Evolutionary conservation across 1,140 invertebrate species (phyloP).

Genomic region (Bombus superbus): DNA sequence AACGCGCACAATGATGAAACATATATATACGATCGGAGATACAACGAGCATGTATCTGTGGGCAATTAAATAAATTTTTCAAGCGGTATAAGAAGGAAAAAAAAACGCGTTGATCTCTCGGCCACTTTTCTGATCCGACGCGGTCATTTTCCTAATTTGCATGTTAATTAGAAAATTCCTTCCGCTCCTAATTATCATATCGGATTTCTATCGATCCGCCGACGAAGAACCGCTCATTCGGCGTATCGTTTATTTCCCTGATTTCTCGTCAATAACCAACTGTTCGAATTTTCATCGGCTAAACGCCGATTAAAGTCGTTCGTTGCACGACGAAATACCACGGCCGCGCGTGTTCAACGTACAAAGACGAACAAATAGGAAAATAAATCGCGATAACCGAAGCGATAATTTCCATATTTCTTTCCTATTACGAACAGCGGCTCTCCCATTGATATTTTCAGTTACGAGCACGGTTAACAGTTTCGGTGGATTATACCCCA

Average conservation of each 20-base stretch:
- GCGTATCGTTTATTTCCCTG: too few species aligned
- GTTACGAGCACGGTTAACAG: conserved; percentile 34
- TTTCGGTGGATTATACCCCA: conserved; percentile 32
- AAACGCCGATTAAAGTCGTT: background rate
- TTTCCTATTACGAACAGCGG: conserved; percentile 37
- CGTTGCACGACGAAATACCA: background rate
- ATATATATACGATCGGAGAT: too few species aligned
- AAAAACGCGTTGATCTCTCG: too few species aligned
- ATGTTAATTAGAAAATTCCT: background rate
- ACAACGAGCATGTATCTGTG: too few species aligned
- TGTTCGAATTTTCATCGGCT: background rate
- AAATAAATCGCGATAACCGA: conserved; percentile 35
- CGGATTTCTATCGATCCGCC: conserved; percentile 1
- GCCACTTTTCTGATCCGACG: too few species aligned
- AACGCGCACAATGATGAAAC: too few species aligned
- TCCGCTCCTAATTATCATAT: conserved; percentile 1
- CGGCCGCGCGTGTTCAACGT: too few species aligned
- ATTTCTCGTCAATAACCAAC: background rate
- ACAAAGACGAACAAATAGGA: background rate
- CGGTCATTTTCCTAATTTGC: too few species aligned
- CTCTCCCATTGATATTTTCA: conserved; percentile 28
- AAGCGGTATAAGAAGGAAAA: too few species aligned
- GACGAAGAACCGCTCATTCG: background rate
- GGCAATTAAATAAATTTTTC: too few species aligned
- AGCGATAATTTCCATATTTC: conserved; percentile 43